These are phyloP conservation scores for Thysanoteuthis rhombus DNA, from an alignment of 2,888 invertebrate species.

Conservation along the genomic window DNA sequence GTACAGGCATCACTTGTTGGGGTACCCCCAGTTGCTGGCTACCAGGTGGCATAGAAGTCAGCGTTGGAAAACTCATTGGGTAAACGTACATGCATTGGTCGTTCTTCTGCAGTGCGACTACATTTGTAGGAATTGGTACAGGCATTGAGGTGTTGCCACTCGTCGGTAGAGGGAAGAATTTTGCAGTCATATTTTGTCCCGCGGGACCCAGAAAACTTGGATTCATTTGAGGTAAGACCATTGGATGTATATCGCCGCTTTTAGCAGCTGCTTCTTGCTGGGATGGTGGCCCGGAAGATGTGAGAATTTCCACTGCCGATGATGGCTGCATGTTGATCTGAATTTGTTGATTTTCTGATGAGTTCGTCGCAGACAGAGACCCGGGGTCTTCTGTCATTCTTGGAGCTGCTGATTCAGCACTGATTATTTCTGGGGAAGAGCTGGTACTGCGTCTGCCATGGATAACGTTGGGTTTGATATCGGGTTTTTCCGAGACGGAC, in stretches of 20 bases:
- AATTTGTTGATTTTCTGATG: not conserved
- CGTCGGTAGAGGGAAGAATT: not conserved
- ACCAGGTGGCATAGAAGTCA: not conserved
- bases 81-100: slow-evolving; percentile 31
- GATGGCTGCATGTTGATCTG: not conserved
- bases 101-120: slow-evolving; percentile 24
- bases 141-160: not conserved
- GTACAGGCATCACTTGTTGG: not conserved
- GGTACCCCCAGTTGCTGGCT: not conserved
- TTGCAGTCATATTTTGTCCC: not conserved
- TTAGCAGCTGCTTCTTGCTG: not conserved
- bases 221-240: not conserved
- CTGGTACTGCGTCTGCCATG: not conserved
- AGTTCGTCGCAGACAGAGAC: not conserved
- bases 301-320: not conserved
- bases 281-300: not conserved
- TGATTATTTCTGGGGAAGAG: not conserved
- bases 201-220: not conserved
- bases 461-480: not conserved
- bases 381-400: not conserved
- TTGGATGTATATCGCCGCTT: not conserved
- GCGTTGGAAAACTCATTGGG: slow-evolving; percentile 15
- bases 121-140: slow-evolving; percentile 18
- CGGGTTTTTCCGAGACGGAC: not conserved
- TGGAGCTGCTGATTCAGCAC: not conserved